These are phyloP conservation scores for Laticauda colubrina DNA, from an alignment of 2,113 vertebrate genomes.

Conservation along the genomic window DNA sequence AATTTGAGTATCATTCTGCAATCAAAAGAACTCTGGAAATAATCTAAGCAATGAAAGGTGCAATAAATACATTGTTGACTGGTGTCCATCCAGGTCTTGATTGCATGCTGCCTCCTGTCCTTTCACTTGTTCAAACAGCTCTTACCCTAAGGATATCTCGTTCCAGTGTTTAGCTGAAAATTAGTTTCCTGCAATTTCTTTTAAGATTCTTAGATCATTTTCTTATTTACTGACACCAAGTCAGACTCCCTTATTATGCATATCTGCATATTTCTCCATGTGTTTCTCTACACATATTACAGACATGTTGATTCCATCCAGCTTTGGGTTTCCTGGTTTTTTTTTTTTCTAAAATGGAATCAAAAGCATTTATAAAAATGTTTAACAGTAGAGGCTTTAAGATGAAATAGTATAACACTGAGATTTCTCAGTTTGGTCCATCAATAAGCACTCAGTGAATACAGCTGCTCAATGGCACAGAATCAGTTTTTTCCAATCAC, in stretches of 20 bases:
- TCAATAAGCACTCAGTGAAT: not conserved
- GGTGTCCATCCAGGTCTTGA: not conserved
- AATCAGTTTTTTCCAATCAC: not conserved
- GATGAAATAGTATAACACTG: not conserved
- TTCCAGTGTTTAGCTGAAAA: not conserved
- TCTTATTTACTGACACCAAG: not conserved
- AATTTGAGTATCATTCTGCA: not conserved
- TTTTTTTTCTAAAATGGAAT: not conserved
- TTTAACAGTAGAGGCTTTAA: not conserved
- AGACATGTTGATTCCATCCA: not conserved
- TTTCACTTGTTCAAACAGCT: not conserved
- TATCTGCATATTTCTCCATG: not conserved
- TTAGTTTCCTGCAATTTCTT: not conserved
- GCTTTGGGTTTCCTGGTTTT: not conserved
- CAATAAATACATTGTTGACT: not conserved
- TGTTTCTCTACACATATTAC: not conserved
- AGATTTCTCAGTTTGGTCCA: not conserved
- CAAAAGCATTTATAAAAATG: not conserved
- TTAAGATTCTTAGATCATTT: not conserved
- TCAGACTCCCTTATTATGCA: not conserved
- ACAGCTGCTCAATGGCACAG: not conserved
- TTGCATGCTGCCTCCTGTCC: not conserved
- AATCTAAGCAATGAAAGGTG: not conserved
- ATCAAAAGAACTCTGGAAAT: not conserved
- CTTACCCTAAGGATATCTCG: not conserved